Percentiles rank a stretch among this genome's conserved stretches.
These are phyloP conservation scores for Sebastes taczanowskii DNA, from an alignment of 2,797 vertebrate genomes.

Conservation along the genomic window DNA sequence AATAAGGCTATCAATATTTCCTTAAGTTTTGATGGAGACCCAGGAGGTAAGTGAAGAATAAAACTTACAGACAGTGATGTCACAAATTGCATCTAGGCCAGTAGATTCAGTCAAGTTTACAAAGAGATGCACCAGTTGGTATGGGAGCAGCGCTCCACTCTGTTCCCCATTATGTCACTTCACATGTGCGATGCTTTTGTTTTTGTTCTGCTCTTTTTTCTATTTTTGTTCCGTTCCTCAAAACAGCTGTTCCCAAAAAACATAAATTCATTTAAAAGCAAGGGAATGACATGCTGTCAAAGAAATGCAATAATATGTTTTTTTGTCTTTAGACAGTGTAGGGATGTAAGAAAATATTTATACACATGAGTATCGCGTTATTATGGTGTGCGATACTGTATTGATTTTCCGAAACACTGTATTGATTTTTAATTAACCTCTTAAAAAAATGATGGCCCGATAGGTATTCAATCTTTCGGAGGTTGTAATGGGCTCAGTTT, in stretches of 20 bases:
- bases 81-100: conserved; percentile 32
- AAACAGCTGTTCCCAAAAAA: conserved; percentile 22
- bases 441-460: no score
- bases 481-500: no score
- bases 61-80: conserved; percentile 20
- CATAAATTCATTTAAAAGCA: background rate
- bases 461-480: no score
- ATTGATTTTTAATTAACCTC: no score
- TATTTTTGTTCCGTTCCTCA: background rate
- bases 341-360: background rate
- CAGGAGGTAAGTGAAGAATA: conserved; percentile 16
- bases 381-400: no score
- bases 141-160: background rate
- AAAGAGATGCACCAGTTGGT: background rate
- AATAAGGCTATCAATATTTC: conserved; percentile 43
- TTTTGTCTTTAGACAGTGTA: background rate
- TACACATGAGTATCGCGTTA: background rate
- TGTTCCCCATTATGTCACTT: background rate
- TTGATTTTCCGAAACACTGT: no score
- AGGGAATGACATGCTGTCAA: background rate
- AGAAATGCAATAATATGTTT: conserved; percentile 3
- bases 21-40: conserved; percentile 24
- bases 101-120: conserved; percentile 9
- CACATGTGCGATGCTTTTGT: background rate
- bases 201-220: conserved; percentile 6